Evolutionary conservation across 2,113 vertebrate genomes (phyloP).

Genomic region (Theristicus caerulescens): DNA sequence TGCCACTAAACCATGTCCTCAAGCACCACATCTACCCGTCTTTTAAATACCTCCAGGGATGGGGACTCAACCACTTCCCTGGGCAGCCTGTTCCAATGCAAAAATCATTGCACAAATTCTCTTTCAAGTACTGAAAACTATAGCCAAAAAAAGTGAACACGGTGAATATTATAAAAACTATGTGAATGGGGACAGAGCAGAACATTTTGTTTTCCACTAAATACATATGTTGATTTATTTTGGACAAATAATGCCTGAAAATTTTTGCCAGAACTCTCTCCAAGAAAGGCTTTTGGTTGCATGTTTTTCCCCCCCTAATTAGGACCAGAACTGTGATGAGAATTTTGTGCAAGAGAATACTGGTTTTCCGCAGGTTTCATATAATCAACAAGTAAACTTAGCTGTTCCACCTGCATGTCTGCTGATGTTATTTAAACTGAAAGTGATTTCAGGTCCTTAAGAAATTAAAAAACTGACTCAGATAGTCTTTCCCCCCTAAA

Average conservation of each 20-base stretch:
- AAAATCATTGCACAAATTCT: not conserved
- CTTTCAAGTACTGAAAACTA: not conserved
- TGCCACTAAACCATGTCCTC: too few relatives aligned
- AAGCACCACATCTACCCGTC: too few relatives aligned
- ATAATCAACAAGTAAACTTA: not conserved
- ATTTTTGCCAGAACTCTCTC: not conserved
- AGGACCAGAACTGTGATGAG: not conserved
- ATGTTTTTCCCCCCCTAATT: not conserved
- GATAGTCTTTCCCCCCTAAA: not conserved
- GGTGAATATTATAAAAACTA: not conserved
- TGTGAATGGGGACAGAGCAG: not conserved
- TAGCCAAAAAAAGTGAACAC: not conserved
- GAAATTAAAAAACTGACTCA: not conserved
- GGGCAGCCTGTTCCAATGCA: not conserved
- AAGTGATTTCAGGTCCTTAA: not conserved
- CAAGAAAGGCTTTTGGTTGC: not conserved
- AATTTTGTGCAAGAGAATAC: not conserved
- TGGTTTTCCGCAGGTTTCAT: not conserved
- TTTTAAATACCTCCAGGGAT: too few relatives aligned
- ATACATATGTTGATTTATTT: not conserved
- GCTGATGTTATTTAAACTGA: not conserved
- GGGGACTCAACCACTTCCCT: too few relatives aligned
- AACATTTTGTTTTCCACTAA: not conserved
- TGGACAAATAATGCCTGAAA: not conserved
- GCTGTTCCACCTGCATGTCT: not conserved